Evolutionary conservation across 2,797 vertebrate genomes (phyloP), one percentile per base, ranked within the genome.

Genomic region (Lophura swinhoii): DNA sequence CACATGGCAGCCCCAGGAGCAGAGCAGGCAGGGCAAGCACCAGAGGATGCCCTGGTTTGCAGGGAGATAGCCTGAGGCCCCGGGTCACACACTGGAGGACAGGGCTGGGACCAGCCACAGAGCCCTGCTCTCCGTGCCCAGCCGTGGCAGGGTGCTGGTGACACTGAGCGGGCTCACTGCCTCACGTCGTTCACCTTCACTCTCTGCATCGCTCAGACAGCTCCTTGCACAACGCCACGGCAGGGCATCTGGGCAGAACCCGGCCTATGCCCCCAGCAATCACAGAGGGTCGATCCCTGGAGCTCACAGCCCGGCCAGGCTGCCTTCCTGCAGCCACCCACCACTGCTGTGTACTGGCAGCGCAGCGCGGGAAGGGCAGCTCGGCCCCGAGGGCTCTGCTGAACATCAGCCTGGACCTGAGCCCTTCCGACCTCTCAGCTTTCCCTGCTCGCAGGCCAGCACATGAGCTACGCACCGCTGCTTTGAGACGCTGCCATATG

Each of bases 1-100:
- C 35, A 17, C 26, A 35, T 4, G 1, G 22, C 53, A 55, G 16
- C 31, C 3, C 23, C 58, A 14, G 71, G n/a, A 51, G 35, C 74
- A 1, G 0, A 39, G 53, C 31, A 2, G 1, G 8, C 0, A n/a
- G 37, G 17, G 11, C 0, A 15, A 68, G 66, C 7, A 1, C 22
- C 69, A 14, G 26, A 8, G 15, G 21, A 14, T 14, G 14, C 53
- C 13, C 4, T 0, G 0, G 5, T 33, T 18, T 22, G 28, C 35
- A 16, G 64, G 62, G 4, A 63, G 6, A 9, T 6, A 17, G 46
- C 6, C 6, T 1, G 1, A 35, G 29, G 12, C 12, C n/a, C 15
- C 15, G 48, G 31, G 31, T 29, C 26, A 7, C 17, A 8, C 4
- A 0, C 15, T 26, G 13, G 11, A 48, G 26, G 55, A 14, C 8